Conservation (phyloP, 2,888 invertebrate species). For the Luffia ferchaultella region DNA sequence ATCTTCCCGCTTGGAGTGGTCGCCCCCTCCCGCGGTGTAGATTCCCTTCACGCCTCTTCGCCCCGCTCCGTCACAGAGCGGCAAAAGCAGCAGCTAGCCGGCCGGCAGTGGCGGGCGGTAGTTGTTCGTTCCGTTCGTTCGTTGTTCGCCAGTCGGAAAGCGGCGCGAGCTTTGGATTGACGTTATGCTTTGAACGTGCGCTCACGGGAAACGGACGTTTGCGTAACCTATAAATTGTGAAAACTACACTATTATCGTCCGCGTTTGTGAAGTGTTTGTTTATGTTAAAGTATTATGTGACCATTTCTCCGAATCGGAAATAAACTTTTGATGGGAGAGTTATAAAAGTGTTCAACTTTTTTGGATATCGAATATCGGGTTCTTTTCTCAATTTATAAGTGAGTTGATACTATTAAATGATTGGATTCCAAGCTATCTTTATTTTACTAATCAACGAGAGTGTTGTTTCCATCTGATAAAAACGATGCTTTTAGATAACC, state of each 20-base stretch:
- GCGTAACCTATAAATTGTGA: constrained; percentile 28
- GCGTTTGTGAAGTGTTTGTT: constrained; percentile 5
- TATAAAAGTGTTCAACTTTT: background rate
- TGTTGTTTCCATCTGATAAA: no score
- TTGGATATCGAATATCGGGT: no score
- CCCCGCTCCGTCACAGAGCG: constrained; percentile 18
- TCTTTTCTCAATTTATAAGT: background rate
- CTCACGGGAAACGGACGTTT: constrained; percentile 15
- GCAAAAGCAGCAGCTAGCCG: constrained; percentile 34
- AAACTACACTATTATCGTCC: background rate
- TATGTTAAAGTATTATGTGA: constrained; percentile 1
- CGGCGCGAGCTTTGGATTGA: background rate
- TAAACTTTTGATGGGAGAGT: no score
- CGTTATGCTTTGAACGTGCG: constrained; percentile 8
- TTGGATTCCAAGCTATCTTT: no score
- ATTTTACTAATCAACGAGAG: no score
- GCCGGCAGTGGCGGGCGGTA: constrained; percentile 34
- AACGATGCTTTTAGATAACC: no score
- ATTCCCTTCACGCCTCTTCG: constrained; percentile 28
- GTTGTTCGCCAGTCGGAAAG: background rate
- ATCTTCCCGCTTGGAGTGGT: constrained; percentile 50
- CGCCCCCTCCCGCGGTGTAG: constrained; percentile 35
- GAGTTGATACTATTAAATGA: no score
- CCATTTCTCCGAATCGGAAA: background rate
- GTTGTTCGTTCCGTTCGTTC: constrained; percentile 23